Evolutionary conservation across 1,140 invertebrate genomes (phyloP).

Genomic region (Plodia interpunctella): DNA sequence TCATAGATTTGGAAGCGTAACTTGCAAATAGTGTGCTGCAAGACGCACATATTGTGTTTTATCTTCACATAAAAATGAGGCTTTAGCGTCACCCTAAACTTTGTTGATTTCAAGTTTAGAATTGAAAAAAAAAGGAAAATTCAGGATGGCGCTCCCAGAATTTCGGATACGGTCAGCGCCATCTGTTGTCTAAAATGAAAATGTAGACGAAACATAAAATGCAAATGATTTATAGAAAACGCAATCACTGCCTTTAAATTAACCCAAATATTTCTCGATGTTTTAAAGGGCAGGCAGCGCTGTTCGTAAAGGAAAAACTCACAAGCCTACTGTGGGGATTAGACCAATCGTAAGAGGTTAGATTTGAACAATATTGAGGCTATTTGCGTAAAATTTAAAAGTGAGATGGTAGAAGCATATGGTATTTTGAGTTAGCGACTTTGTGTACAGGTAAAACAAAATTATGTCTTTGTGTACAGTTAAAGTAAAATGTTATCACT

Average conservation of each 20-base stretch:
- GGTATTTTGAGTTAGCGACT: neutral
- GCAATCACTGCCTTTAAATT: constrained; percentile 64
- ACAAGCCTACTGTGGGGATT: constrained; percentile 17
- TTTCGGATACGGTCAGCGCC: constrained; percentile 53
- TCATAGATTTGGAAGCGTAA: constrained; percentile 10
- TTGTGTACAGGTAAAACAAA: too few relatives aligned
- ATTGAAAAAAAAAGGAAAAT: constrained; percentile 29
- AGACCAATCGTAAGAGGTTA: constrained; percentile 19
- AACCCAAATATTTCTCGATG: constrained; percentile 11
- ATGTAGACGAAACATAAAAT: neutral
- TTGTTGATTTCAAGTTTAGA: constrained; percentile 9
- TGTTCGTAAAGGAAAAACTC: constrained; percentile 13
- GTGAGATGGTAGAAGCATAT: constrained; percentile 4
- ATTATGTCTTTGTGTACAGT: too few relatives aligned
- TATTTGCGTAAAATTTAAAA: neutral
- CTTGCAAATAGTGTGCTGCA: constrained; percentile 12
- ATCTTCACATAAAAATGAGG: neutral
- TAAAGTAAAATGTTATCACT: too few relatives aligned
- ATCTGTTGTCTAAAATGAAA: constrained; percentile 36
- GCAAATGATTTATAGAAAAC: constrained; percentile 13
- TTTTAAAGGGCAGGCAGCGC: constrained; percentile 17
- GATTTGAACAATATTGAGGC: constrained; percentile 2
- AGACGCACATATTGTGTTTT: constrained; percentile 23
- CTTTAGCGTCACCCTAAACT: constrained; percentile 59
- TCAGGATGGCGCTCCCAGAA: constrained; percentile 62